These are phyloP conservation scores for Garra rufa DNA, from an alignment of 2,113 vertebrate species.

Conservation along the genomic window DNA sequence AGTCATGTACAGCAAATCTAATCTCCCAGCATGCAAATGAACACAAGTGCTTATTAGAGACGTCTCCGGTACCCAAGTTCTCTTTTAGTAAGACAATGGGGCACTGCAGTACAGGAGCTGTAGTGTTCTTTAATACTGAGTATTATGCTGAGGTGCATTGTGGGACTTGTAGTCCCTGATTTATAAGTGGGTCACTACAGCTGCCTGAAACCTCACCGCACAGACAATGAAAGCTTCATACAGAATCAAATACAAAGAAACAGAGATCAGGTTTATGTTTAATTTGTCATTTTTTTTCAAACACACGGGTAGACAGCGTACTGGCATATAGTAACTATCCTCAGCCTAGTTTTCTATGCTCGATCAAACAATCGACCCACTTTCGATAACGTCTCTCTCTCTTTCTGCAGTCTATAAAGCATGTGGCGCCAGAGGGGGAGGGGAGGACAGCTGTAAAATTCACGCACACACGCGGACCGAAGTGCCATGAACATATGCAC, in stretches of 20 bases:
- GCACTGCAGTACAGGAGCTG: conserved; percentile 11
- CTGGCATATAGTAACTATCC: neutral
- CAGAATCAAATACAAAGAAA: conserved; percentile 8
- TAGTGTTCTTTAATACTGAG: conserved; percentile 6
- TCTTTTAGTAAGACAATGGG: neutral
- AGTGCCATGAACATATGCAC: conserved; percentile 38
- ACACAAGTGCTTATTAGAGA: conserved; percentile 16
- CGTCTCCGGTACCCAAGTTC: neutral
- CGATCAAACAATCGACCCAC: conserved; percentile 1
- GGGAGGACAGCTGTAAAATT: conserved; percentile 41
- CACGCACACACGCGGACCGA: neutral
- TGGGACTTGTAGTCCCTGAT: conserved; percentile 41
- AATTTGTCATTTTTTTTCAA: neutral
- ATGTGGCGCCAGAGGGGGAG: conserved; percentile 40
- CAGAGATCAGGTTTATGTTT: neutral
- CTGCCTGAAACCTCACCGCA: conserved; percentile 5
- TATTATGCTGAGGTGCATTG: neutral
- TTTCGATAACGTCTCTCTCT: conserved; percentile 7
- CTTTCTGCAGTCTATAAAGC: conserved; percentile 48
- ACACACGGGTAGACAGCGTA: neutral
- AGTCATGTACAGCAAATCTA: neutral
- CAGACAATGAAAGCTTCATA: conserved; percentile 17
- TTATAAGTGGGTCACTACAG: conserved; percentile 43
- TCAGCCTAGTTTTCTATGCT: neutral
- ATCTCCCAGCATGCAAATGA: conserved; percentile 2